Evolutionary conservation across 2,888 invertebrate genomes (phyloP).

Genomic region (Epinotia brunnichana): DNA sequence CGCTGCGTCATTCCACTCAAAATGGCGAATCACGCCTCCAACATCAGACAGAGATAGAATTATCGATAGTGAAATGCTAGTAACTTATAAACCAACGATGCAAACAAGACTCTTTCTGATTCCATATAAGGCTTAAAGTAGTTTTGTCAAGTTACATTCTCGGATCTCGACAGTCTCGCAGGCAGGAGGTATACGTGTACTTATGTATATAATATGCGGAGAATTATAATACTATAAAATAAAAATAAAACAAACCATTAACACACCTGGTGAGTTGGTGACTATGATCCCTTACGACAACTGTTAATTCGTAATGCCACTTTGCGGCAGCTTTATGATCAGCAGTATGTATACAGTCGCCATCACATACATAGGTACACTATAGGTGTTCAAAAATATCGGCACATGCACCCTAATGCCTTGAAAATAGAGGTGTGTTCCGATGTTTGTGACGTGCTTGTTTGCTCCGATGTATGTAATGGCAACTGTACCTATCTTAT

Average conservation of each 20-base stretch:
- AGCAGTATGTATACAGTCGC: no score
- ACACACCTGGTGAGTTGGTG: conserved; percentile 54
- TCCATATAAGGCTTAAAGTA: conserved; percentile 61
- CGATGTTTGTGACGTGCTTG: no score
- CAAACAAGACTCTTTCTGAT: conserved; percentile 66
- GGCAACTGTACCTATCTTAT: no score
- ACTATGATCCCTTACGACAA: conserved; percentile 28
- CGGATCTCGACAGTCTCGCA: conserved; percentile 73
- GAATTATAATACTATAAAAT: conserved; percentile 58
- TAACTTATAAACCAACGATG: conserved; percentile 61
- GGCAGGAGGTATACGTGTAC: conserved; percentile 71
- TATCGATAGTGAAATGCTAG: conserved; percentile 77
- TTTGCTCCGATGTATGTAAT: no score
- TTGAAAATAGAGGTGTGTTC: no score
- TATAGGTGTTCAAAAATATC: no score
- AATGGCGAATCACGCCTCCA: conserved; percentile 81
- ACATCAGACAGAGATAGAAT: conserved; percentile 73
- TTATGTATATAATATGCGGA: conserved; percentile 68
- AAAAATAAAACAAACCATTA: no score
- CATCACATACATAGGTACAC: no score
- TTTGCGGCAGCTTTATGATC: no score
- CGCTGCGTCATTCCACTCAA: conserved; percentile 69
- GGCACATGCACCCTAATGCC: no score
- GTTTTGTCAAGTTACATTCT: conserved; percentile 56
- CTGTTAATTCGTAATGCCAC: conserved; percentile 26